Evolutionary conservation across 2,113 vertebrate species (phyloP).

Genomic region (Gallinago media): DNA sequence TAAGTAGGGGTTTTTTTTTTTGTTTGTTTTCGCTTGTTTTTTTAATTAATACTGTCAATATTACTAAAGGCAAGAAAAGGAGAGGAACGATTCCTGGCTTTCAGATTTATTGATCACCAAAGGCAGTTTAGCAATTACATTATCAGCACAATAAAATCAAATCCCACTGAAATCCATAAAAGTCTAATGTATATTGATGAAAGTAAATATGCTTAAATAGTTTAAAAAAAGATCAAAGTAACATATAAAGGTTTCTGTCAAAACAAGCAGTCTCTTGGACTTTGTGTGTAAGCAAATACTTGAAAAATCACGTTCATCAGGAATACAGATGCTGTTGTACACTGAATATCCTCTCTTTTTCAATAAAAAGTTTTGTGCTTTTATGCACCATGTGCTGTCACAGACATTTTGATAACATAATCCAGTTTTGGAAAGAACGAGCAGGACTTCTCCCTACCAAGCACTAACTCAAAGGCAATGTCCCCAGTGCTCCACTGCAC

Average conservation of each 20-base stretch:
- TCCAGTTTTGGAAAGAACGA: not conserved
- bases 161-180: constrained; percentile 29
- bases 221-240: not conserved
- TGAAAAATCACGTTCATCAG: not conserved
- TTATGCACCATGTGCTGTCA: not conserved
- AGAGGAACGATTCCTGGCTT: not conserved
- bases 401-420: not conserved
- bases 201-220: constrained; percentile 30
- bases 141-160: constrained; percentile 47
- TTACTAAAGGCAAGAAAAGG: not conserved
- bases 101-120: constrained; percentile 1
- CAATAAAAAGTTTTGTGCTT: not conserved
- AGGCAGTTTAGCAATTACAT: constrained; percentile 26
- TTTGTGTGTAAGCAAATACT: not conserved
- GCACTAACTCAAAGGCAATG: not conserved
- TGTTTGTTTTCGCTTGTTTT: not conserved
- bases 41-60: not conserved
- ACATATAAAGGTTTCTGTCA: not conserved
- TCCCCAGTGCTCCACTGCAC: not conserved
- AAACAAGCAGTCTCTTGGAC: constrained; percentile 34
- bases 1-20: not conserved
- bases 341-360: not conserved
- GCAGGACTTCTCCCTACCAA: not conserved
- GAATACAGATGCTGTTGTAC: not conserved
- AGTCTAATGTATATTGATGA: constrained; percentile 1